phyloP scores from a whole-genome alignment of 2,113 vertebrate genomes.

The Dromaius novaehollandiae region DNA sequence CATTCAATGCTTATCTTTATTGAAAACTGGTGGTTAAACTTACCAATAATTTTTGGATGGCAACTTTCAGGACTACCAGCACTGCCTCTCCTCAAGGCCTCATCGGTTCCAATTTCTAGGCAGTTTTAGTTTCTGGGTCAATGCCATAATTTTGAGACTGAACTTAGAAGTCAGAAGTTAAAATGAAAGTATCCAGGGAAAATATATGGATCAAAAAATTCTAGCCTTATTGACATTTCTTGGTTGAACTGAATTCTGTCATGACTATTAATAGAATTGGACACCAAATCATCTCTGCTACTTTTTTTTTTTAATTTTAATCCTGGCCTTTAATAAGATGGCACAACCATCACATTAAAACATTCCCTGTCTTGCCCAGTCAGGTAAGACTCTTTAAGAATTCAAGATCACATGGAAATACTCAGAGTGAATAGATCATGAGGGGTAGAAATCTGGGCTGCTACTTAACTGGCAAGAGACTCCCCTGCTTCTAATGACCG shows the following conservation, averaged over 20 bases:
- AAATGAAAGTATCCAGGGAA: background rate
- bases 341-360: background rate
- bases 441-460: background rate
- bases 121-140: background rate
- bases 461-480: background rate
- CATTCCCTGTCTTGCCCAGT: background rate
- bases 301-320: background rate
- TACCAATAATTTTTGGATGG: background rate
- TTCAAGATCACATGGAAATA: background rate
- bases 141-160: background rate
- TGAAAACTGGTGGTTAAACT: background rate
- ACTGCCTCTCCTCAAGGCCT: background rate
- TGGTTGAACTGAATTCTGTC: background rate
- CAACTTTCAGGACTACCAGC: background rate
- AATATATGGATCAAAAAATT: background rate
- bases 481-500: background rate
- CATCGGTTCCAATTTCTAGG: background rate
- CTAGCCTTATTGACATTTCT: background rate
- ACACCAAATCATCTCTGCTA: background rate
- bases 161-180: background rate
- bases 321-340: background rate
- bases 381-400: background rate
- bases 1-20: background rate
- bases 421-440: background rate
- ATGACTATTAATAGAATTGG: background rate